Evolutionary conservation across 2,888 invertebrate genomes (phyloP).

Genomic region (Adineta ricciae): DNA sequence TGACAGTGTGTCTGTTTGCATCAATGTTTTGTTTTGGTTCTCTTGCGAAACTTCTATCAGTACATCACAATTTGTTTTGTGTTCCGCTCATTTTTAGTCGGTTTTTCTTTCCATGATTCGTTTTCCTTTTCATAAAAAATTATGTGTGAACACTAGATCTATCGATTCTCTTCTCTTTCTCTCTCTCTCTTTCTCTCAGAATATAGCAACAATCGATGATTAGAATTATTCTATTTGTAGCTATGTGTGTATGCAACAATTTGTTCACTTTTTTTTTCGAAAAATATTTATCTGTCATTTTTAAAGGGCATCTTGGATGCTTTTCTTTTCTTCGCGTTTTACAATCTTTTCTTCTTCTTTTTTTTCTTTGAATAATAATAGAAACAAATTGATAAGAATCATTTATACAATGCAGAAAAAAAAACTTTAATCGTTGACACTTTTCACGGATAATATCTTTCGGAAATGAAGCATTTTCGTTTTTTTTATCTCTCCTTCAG

Average conservation of each 20-base stretch:
- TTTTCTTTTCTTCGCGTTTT: neutral
- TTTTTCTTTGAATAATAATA: neutral
- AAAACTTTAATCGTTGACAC: too few species aligned
- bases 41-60: neutral
- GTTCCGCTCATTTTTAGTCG: neutral
- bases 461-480: too few species aligned
- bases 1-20: neutral
- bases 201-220: constrained; percentile 9
- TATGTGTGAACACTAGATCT: neutral
- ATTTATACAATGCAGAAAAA: neutral
- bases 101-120: neutral
- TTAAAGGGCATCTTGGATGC: neutral
- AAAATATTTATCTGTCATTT: constrained; percentile 4
- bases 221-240: constrained; percentile 3
- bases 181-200: neutral
- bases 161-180: neutral
- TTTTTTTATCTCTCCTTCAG: too few species aligned
- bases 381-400: neutral
- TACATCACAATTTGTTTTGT: neutral
- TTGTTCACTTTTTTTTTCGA: neutral
- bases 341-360: neutral
- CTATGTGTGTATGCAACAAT: neutral
- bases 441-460: too few species aligned
- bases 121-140: neutral
- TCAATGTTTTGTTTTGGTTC: neutral